A percentile compares a stretch with the other conserved stretches of the same genome.
phyloP scores from a whole-genome alignment of 2,113 vertebrate genomes.

The Caracal caracal region DNA sequence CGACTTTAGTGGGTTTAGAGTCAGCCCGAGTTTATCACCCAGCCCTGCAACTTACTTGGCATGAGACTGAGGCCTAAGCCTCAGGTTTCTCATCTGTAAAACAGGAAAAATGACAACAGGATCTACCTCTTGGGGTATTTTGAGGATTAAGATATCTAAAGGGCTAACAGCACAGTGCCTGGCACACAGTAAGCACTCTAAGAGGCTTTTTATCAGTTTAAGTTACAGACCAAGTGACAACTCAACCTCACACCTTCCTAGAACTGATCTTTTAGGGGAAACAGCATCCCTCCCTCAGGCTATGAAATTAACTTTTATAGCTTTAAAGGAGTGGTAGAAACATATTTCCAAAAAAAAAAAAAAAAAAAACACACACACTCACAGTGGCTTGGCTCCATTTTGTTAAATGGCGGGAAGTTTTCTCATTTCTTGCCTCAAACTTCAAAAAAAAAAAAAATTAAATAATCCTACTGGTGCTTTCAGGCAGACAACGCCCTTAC shows the following conservation, averaged over 20 bases:
- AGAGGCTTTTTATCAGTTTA: slow-evolving; percentile 16
- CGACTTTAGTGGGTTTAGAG: not conserved
- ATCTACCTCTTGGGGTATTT: not conserved
- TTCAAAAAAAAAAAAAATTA: slow-evolving; percentile 40
- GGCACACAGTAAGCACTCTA: not conserved
- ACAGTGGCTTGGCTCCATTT: not conserved
- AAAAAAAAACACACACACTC: not conserved
- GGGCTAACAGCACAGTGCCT: not conserved
- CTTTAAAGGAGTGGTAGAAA: not conserved
- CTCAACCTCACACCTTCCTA: not conserved
- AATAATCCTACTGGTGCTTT: not conserved
- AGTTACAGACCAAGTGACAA: not conserved
- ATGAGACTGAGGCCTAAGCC: not conserved
- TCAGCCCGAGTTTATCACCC: not conserved
- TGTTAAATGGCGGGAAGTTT: not conserved
- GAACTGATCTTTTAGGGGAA: not conserved
- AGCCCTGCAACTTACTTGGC: not conserved
- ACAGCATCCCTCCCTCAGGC: not conserved
- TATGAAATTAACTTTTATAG: slow-evolving; percentile 33
- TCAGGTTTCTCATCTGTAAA: slow-evolving; percentile 27
- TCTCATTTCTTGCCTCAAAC: slow-evolving; percentile 38
- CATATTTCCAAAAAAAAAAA: not conserved
- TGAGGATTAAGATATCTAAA: not conserved
- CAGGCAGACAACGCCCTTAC: not conserved
- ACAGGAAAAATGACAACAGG: not conserved